Base-by-base conservation (phyloP, 2,888 invertebrate genomes). In the Sipha maydis region DNA sequence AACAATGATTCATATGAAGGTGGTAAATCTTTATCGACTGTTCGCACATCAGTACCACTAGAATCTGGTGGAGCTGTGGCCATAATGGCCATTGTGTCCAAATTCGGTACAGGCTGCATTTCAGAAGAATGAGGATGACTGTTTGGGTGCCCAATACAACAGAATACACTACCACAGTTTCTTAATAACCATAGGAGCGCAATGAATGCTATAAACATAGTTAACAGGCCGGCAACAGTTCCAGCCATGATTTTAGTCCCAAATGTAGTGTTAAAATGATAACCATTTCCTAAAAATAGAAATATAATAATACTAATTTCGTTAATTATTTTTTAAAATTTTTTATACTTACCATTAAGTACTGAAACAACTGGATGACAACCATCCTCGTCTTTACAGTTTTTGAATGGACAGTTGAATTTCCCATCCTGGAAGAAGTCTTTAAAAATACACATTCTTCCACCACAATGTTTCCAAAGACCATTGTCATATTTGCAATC, bases 1-100 rank as follows among this genome's bases (percentile, higher is more conserved):
- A 93, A 94, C 82, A 94, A 91, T 77, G 93, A 93, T 89, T 93
- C 93, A 90, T 94, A 94, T 71, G 93, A 93, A 11, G 94, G 94
- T 3, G 94, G 94, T 89, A 93, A 91, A 91, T 94, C 93, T 90
- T 94, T 93, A 90, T 93, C 93, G 21, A 92, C 92, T 21, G 92
- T 92, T 3, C 91, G 90, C 4, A 82, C 17, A 1, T 82, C 82
- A 31, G 88, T 31, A 54, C 41, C 41, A 1, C 75, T 82, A 31
- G 92, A 90, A 34, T 92, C 91, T 1, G 91, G 91, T 2, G 92
- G 92, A 9, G 92, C 92, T 1, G 92, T 90, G 7, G 92, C 90
- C 21, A 91, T 90, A 25, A 90, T 91, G 67, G 92, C 91, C 78
- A 90, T 91, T 89, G 91, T 90, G 86, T 91, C 91, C 73, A 91